These are phyloP conservation scores for Xiphias gladius DNA, from an alignment of 2,113 vertebrate genomes.

Conservation along the genomic window DNA sequence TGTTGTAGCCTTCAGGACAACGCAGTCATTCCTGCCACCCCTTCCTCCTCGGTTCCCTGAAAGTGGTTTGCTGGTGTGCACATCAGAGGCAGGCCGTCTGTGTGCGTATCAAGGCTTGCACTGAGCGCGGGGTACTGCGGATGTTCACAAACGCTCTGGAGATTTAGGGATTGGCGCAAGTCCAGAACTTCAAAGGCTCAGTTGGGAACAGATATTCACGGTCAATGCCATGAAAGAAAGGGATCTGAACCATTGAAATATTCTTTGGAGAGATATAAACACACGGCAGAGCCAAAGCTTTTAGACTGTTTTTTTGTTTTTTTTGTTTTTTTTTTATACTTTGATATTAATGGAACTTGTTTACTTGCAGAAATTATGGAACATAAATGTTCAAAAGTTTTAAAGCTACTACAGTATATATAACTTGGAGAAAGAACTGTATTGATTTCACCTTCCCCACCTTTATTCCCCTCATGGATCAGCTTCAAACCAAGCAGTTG, in stretches of 20 bases:
- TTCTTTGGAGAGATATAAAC: constrained; percentile 20
- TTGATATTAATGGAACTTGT: not conserved
- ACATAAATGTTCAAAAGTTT: not conserved
- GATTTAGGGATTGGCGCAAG: constrained; percentile 53
- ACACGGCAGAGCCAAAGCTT: not conserved
- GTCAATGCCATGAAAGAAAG: constrained; percentile 38
- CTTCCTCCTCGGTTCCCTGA: constrained; percentile 1
- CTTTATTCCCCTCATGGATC: not conserved
- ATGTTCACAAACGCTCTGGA: constrained; percentile 58
- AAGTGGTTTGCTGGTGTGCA: constrained; percentile 31
- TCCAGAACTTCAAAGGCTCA: constrained; percentile 69
- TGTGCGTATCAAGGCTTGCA: constrained; percentile 29
- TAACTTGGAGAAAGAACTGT: not conserved
- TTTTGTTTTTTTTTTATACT: not conserved
- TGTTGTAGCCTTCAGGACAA: constrained; percentile 51
- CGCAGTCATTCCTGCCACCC: constrained; percentile 16
- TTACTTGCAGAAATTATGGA: not conserved
- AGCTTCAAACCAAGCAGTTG: not conserved
- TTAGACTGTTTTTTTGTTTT: not conserved
- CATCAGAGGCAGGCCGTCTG: constrained; percentile 48
- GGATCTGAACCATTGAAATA: constrained; percentile 25
- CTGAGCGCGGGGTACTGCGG: constrained; percentile 16
- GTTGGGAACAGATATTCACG: constrained; percentile 50
- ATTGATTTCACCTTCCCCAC: not conserved
- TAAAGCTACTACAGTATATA: not conserved